A percentile compares a stretch with the other conserved stretches of the same genome.
Evolutionary conservation across 2,797 vertebrate genomes (phyloP).

Genomic region (Protonibea diacanthus): DNA sequence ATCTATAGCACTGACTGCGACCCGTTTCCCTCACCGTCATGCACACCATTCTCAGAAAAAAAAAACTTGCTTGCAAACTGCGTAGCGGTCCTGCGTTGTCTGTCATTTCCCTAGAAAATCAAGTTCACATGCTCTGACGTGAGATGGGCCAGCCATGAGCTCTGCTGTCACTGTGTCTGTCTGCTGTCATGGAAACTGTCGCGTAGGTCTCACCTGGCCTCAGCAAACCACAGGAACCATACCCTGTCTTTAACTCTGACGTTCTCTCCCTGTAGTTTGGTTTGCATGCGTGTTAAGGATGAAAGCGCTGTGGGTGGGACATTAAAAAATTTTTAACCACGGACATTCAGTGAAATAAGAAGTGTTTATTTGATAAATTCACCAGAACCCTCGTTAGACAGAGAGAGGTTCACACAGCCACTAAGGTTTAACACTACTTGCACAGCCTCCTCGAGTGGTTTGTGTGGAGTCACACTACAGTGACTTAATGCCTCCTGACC

Average conservation of each 20-base stretch:
- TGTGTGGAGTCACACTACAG: conserved; percentile 36
- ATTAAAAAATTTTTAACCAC: conserved; percentile 29
- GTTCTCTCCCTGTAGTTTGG: not conserved
- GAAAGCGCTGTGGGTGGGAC: not conserved
- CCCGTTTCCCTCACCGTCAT: not conserved
- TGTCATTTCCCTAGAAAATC: conserved; percentile 11
- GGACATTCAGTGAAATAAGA: conserved; percentile 12
- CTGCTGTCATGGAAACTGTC: conserved; percentile 63
- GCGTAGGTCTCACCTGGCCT: conserved; percentile 57
- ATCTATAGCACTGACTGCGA: not conserved
- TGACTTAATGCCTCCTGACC: conserved; percentile 45
- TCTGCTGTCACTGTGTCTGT: conserved; percentile 31
- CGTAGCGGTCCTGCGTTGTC: not conserved
- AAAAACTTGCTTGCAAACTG: not conserved
- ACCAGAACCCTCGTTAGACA: not conserved
- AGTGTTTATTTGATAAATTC: conserved; percentile 29
- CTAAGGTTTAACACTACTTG: conserved; percentile 28
- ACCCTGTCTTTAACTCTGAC: conserved; percentile 39
- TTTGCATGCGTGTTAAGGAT: conserved; percentile 1
- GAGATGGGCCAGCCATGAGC: conserved; percentile 17
- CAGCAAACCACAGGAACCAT: conserved; percentile 50
- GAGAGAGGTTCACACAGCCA: conserved; percentile 7
- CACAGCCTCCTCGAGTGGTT: conserved; percentile 43
- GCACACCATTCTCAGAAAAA: not conserved
- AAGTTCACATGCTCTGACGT: conserved; percentile 12